phyloP scores from a whole-genome alignment of 1,140 invertebrate species.

The Bilobella aurantiaca region DNA sequence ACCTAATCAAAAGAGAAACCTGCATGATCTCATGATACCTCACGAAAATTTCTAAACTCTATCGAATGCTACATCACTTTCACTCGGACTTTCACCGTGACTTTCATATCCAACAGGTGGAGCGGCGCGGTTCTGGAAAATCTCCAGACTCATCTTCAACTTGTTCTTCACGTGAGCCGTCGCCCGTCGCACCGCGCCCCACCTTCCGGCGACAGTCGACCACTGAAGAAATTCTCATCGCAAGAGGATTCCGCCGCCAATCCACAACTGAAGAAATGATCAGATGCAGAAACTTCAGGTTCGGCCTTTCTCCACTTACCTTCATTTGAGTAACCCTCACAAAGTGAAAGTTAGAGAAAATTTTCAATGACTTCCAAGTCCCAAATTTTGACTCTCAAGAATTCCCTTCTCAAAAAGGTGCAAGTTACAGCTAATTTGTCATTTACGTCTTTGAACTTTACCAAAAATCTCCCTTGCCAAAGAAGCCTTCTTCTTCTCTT shows the following conservation, averaged over 20 bases:
- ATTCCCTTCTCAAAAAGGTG: too few relatives aligned
- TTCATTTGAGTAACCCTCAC: too few relatives aligned
- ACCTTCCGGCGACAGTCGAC: slow-evolving; percentile 75
- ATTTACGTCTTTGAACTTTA: background rate
- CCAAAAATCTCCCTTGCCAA: background rate
- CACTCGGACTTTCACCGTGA: too few relatives aligned
- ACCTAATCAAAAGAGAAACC: too few relatives aligned
- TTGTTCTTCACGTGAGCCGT: slow-evolving; percentile 53
- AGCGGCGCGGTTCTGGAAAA: slow-evolving; percentile 38
- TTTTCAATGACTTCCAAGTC: too few relatives aligned
- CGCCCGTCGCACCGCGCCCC: slow-evolving; percentile 45
- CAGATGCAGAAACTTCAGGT: slow-evolving; percentile 59
- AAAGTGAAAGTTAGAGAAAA: too few relatives aligned
- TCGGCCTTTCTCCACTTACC: background rate
- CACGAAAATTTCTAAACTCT: too few relatives aligned
- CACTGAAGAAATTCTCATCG: slow-evolving; percentile 81
- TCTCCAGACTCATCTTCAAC: slow-evolving; percentile 62
- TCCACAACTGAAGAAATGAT: slow-evolving; percentile 88
- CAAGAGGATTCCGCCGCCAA: slow-evolving; percentile 73
- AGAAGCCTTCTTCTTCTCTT: slow-evolving; percentile 13
- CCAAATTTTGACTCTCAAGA: too few relatives aligned
- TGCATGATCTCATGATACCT: too few relatives aligned
- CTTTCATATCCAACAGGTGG: slow-evolving; percentile 22
- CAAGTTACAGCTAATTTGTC: too few relatives aligned
- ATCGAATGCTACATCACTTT: too few relatives aligned